Evolutionary conservation across 2,113 vertebrate genomes (phyloP).

Genomic region (Onychorhynchus coronatus): DNA sequence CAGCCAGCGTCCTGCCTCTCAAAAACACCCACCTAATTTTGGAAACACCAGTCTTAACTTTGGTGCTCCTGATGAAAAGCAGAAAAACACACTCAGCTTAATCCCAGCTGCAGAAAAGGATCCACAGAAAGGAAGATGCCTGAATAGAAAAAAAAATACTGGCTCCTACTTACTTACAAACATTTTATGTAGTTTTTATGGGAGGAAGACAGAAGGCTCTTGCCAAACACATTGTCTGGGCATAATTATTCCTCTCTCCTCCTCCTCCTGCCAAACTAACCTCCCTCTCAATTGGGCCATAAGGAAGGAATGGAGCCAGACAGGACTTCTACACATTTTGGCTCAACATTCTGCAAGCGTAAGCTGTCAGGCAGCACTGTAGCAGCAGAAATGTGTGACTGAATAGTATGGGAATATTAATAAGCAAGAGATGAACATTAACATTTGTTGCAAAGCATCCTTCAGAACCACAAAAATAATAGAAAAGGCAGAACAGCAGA

Average conservation of each 20-base stretch:
- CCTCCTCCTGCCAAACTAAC: not conserved
- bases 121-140: slow-evolving; percentile 12
- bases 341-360: not conserved
- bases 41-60: slow-evolving; percentile 7
- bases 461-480: not conserved
- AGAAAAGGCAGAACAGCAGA: not conserved
- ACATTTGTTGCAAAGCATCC: slow-evolving; percentile 17
- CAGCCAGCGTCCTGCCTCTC: not conserved
- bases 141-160: not conserved
- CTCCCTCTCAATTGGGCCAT: slow-evolving; percentile 40
- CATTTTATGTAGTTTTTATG: not conserved
- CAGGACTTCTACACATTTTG: slow-evolving; percentile 47
- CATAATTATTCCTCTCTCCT: slow-evolving; percentile 16
- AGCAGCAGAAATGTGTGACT: not conserved
- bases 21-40: slow-evolving; percentile 49
- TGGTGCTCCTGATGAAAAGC: not conserved
- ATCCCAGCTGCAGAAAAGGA: not conserved
- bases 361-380: slow-evolving; percentile 28
- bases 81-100: slow-evolving; percentile 18
- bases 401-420: slow-evolving; percentile 40
- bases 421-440: slow-evolving; percentile 11
- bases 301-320: slow-evolving; percentile 44
- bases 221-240: slow-evolving; percentile 27
- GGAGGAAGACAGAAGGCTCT: slow-evolving; percentile 7
- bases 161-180: not conserved